Evolutionary conservation across 2,888 invertebrate species (phyloP), one percentile per base, ranked within the genome.

Genomic region (Podotricha telesiphe): DNA sequence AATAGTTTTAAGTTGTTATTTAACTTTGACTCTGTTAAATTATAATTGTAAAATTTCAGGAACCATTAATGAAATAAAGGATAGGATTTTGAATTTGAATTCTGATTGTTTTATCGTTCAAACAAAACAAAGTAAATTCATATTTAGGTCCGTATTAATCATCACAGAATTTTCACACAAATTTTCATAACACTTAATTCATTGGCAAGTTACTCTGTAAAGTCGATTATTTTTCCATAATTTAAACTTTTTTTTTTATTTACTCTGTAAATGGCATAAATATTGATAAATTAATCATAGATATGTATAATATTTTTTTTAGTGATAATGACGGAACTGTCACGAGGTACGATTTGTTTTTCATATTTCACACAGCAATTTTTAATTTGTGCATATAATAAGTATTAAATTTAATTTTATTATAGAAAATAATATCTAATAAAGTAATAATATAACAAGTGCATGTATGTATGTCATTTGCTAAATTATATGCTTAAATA

Each of bases 271-370:
- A 42, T 42, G 42, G 13, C 13, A 1, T 42, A 42, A 13, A 42
- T 48, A 10, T 2, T 10, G 8, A 19, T 48, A 0, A 11, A 1
- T 11, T 11, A 17, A 48, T 19, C 48, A 58, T 58, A 58, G 58
- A 58, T 40, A 3, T 8, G 28, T 40, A 20, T 15, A 13, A 8
- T 4, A n/a, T n/a, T n/a, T 20, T 42, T 58, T 22, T 48, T 48
- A 55, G n/a, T 67, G 61, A 76, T 72, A 71, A 92, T 92, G 92
- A 91, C 92, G 85, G 92, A 92, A 72, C 85, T 92, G 91, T 92
- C 92, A 91, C 91, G 92, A 90, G 92, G 92, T 92, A 79, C 71
- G 84, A 82, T 48, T 42, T 65, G 40, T 63, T 40, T 40, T 67
- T 13, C 22, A 42, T 45, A 6, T 45, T 45, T 11, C 45, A 22